Evolutionary conservation across 2,888 invertebrate species (phyloP).

Genomic region (Watsonalla cultraria): DNA sequence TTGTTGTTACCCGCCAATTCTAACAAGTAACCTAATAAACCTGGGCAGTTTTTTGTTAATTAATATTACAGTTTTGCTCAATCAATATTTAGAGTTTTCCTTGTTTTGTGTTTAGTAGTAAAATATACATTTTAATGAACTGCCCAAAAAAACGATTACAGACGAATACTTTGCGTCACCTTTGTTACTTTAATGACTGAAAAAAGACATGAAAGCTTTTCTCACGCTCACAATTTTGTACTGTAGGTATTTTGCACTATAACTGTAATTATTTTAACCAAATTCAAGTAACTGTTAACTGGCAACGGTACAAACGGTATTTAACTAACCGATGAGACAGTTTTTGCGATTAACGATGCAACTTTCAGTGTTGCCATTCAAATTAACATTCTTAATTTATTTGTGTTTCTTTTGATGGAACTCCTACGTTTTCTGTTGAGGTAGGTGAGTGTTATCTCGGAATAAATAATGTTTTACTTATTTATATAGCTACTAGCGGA

Average conservation of each 20-base stretch:
- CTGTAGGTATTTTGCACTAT: not conserved
- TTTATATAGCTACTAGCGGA: too few relatives aligned
- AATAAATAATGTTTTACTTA: too few relatives aligned
- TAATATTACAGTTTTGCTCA: too few relatives aligned
- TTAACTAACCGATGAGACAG: conserved; percentile 26
- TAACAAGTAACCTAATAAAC: too few relatives aligned
- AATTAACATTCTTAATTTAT: conserved; percentile 5
- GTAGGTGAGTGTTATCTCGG: too few relatives aligned
- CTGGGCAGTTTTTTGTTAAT: too few relatives aligned
- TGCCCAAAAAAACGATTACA: not conserved
- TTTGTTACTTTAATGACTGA: conserved; percentile 2
- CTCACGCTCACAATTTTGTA: conserved; percentile 17
- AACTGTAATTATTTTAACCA: conserved; percentile 12
- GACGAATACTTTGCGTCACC: not conserved
- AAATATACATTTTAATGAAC: conserved; percentile 8
- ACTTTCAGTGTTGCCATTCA: conserved; percentile 15
- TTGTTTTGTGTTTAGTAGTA: not conserved
- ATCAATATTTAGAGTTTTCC: too few relatives aligned
- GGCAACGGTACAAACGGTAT: conserved; percentile 33
- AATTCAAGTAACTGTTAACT: conserved; percentile 17
- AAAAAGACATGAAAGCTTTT: conserved; percentile 5
- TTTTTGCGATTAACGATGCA: conserved; percentile 17
- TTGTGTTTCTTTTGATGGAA: not conserved
- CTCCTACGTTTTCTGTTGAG: not conserved
- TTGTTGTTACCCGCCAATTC: too few relatives aligned